Base-by-base conservation (phyloP, 2,888 invertebrate species). In the Mylabris sibirica region DNA sequence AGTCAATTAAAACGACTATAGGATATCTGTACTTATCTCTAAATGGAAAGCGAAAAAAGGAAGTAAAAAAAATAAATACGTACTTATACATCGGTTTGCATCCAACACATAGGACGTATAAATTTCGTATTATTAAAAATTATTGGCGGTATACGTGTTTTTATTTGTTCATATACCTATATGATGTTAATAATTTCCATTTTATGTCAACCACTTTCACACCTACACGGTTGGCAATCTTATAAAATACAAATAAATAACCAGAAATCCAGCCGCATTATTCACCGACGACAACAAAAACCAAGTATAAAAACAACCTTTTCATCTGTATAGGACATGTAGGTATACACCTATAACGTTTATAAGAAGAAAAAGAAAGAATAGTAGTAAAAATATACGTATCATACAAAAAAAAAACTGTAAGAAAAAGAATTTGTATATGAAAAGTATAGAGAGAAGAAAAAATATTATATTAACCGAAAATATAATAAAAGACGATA, bases 201-300 rank as follows among this genome's bases (percentile, higher is more conserved):
- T 74, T 74, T 74, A 66, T 73, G 74, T 72, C 71, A 75, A 73
- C 69, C 75, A 75, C 74, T 77, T 77, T 75, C 73, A 77, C 77
- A 77, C 77, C 77, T 76, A 77, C 77, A 75, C 75, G 72, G 72
- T 75, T 74, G 72, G 74, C 73, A 73, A 70, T 74, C 71, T 71
- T 75, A 75, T 73, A 76, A 77, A 74, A 71, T 76, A 49, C 49
- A 49, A 20, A 76, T 74, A 77, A 77, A 75, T 76, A 77, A 77
- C 76, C 74, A 71, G 74, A 76, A 70, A 75, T 75, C 73, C 76
- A 73, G 73, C 71, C 73, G 73, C 76, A 76, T 76, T 77, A 77
- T 77, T 77, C 75, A 76, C 75, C 69, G 71, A 67, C 73, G 75
- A 68, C 70, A 66, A 75, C 77, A 77, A 76, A 76, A 8, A 75